A percentile compares a stretch with the other conserved stretches of the same genome.
Conservation (phyloP, 2,888 invertebrate species). For the Cryptosula pallasiana region DNA sequence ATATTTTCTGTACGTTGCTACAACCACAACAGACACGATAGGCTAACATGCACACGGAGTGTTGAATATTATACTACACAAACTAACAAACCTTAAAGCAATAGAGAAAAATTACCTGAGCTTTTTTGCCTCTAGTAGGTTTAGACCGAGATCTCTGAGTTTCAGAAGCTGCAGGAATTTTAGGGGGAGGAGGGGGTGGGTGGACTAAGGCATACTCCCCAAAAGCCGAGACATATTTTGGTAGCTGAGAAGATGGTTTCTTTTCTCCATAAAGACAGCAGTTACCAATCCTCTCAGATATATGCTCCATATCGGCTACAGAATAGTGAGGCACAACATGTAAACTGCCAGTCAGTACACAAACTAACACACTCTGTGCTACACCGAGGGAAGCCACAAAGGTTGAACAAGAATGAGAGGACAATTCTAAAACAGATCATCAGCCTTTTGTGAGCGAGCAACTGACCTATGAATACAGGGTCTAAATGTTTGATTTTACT, state of each 20-base stretch:
- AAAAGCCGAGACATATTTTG: neutral
- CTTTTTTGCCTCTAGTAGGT: neutral
- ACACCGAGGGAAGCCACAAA: no score
- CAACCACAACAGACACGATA: no score
- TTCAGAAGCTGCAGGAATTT: neutral
- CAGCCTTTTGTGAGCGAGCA: no score
- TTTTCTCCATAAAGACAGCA: constrained; percentile 11
- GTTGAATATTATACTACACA: no score
- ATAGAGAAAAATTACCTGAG: no score
- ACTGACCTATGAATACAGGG: constrained; percentile 5
- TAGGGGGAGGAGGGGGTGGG: constrained; percentile 9
- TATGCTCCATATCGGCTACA: constrained; percentile 13
- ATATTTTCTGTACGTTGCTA: neutral
- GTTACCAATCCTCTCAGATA: neutral
- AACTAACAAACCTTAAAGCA: no score
- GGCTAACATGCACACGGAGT: no score
- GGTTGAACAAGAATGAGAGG: no score
- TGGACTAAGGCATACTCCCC: constrained; percentile 10
- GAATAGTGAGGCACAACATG: no score
- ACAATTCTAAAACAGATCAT: no score
- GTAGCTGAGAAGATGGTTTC: neutral
- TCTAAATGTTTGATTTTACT: constrained; percentile 22
- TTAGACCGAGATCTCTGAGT: neutral
- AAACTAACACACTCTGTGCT: no score
- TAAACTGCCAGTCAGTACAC: no score